Base-by-base conservation (phyloP, 2,888 invertebrate species). In the Trachelus tabidus region DNA sequence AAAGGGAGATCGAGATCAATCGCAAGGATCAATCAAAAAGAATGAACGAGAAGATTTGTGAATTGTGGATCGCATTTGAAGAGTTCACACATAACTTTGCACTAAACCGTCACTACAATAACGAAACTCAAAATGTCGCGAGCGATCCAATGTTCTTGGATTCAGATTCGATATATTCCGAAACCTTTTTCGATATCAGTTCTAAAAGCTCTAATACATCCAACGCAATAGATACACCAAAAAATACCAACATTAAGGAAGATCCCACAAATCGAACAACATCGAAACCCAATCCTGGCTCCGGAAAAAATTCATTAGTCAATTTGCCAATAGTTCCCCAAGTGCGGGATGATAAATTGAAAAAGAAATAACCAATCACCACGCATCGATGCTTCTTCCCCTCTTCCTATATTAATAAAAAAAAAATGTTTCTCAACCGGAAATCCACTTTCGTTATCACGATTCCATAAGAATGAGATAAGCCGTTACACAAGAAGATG, bases 21-120 rank as follows among this genome's bases (percentile, higher is more conserved):
- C 79, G 82, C n/a, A 79, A 83, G 12, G 79, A 83, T 33, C 73
- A 82, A n/a, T 76, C 80, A 1, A 83, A 79, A 23, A 76, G 79
- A 30, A 79, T 83, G 37, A 79, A 79, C 15, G 77, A 78, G 15
- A 82, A 83, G 75, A 78, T 83, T 23, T 76, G 73, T 56, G 81
- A 83, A 34, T 73, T 85, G 11, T 81, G 83, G 81, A 34, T 73
- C 73, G 83, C 83, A 3, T 85, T 83, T 34, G 83, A 83, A 69
- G 80, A 84, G 37, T 83, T 84, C 33, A 68, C 35, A 0, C 68
- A 71, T 23, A 81, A 34, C 75, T 73, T 69, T 33, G 71, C 79
- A n/a, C 30, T 69, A 33, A 69, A 69, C 15, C 33, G 33, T 33
- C 12, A 12, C 4, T 69, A n/a, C 30, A 69, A 30, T 12, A 33